Percentiles rank a stretch among this genome's conserved stretches.
These are phyloP conservation scores for Chiroxiphia lanceolata DNA, from an alignment of 2,797 vertebrate genomes.

Conservation along the genomic window DNA sequence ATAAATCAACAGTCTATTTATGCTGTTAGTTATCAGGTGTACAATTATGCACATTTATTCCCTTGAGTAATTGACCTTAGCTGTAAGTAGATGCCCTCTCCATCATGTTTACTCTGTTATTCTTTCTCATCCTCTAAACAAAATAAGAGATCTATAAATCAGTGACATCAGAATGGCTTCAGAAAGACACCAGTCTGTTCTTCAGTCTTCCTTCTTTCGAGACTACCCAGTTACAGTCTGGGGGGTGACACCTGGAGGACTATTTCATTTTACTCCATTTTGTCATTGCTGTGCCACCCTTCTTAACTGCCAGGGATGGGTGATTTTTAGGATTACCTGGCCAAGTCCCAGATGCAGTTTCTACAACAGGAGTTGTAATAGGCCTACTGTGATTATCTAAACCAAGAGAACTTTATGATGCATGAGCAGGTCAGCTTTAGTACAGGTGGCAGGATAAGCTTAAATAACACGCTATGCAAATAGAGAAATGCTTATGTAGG, in stretches of 20 bases:
- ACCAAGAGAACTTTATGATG: neutral
- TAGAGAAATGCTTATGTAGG: neutral
- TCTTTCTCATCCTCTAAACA: conserved; percentile 28
- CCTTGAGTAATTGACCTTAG: conserved; percentile 32
- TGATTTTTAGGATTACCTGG: neutral
- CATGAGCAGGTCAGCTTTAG: neutral
- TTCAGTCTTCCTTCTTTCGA: neutral
- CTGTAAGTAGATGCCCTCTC: conserved; percentile 31
- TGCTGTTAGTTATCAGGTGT: conserved; percentile 19
- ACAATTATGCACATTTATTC: neutral
- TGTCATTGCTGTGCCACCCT: neutral
- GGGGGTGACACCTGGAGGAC: neutral
- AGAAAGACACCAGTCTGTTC: neutral
- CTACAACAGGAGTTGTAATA: neutral
- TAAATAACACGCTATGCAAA: neutral
- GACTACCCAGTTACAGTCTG: neutral
- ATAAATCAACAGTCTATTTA: conserved; percentile 46
- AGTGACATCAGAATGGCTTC: neutral
- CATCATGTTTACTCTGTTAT: conserved; percentile 39
- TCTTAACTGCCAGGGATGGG: neutral
- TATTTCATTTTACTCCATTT: neutral
- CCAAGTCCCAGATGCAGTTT: neutral
- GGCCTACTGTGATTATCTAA: neutral
- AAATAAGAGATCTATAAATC: conserved; percentile 39
- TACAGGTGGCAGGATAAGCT: neutral